Conservation (phyloP, 2,888 invertebrate species). For the Harpalus rufipes region DNA sequence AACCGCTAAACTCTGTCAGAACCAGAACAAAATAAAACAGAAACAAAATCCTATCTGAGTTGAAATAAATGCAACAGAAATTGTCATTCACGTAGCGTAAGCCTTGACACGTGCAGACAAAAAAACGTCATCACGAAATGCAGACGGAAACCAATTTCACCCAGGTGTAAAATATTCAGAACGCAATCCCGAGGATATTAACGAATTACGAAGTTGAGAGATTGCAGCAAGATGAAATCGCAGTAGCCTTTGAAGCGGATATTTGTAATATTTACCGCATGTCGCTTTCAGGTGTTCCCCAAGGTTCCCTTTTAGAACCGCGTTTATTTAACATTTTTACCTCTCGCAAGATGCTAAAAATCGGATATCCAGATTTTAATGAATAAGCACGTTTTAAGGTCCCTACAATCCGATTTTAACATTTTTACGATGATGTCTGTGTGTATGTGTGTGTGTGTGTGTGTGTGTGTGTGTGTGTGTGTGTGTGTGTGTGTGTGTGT, state of each 20-base stretch:
- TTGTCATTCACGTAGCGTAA: slow-evolving; percentile 32
- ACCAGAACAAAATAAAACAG: slow-evolving; percentile 1
- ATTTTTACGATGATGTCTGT: no score
- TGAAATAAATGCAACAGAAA: slow-evolving; percentile 23
- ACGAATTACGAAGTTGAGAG: slow-evolving; percentile 27
- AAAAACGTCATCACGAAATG: slow-evolving; percentile 22
- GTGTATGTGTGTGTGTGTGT: no score
- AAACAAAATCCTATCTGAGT: slow-evolving; percentile 12
- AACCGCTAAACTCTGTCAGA: neutral
- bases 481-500: no score
- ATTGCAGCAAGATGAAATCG: neutral
- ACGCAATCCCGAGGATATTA: slow-evolving; percentile 45
- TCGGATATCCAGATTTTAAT: no score
- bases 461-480: no score
- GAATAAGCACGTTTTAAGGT: no score
- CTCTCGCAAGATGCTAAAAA: no score
- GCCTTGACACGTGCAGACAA: slow-evolving; percentile 26
- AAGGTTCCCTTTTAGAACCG: no score
- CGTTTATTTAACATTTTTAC: neutral
- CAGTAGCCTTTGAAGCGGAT: neutral
- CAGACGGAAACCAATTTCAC: slow-evolving; percentile 34
- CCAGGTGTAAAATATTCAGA: slow-evolving; percentile 36
- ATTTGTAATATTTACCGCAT: neutral
- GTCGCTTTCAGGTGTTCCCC: no score
- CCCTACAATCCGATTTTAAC: no score